A percentile compares a stretch with the other conserved stretches of the same genome.
These are phyloP conservation scores for Fukomys damarensis DNA, from an alignment of 2,113 vertebrate genomes.

Conservation along the genomic window DNA sequence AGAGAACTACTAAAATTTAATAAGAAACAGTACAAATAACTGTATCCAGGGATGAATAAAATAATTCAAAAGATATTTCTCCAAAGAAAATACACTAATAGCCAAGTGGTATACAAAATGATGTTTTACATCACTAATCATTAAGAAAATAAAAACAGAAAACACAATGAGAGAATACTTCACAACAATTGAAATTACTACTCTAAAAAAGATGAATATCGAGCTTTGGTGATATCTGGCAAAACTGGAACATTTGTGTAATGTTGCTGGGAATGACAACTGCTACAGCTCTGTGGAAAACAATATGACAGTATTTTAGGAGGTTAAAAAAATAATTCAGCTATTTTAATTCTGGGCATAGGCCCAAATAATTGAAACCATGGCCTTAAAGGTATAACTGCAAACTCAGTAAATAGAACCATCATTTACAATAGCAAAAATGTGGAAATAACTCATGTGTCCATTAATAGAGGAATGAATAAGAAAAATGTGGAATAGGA, in stretches of 20 bases:
- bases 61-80: background rate
- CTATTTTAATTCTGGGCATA: background rate
- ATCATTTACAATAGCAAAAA: background rate
- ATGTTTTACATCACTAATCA: background rate
- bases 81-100: background rate
- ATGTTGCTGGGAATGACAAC: background rate
- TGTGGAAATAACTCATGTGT: background rate
- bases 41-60: too few species aligned
- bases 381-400: background rate
- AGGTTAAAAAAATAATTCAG: background rate
- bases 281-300: background rate
- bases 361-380: background rate
- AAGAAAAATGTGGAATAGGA: background rate
- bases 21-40: background rate
- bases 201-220: background rate
- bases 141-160: background rate
- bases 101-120: background rate
- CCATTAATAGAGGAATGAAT: background rate
- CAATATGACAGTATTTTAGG: background rate
- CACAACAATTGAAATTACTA: background rate
- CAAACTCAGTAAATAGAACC: background rate
- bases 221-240: background rate
- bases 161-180: background rate
- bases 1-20: background rate
- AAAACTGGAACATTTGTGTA: background rate